These are phyloP conservation scores for Hycleus cichorii DNA, from an alignment of 1,140 invertebrate genomes.

Conservation along the genomic window DNA sequence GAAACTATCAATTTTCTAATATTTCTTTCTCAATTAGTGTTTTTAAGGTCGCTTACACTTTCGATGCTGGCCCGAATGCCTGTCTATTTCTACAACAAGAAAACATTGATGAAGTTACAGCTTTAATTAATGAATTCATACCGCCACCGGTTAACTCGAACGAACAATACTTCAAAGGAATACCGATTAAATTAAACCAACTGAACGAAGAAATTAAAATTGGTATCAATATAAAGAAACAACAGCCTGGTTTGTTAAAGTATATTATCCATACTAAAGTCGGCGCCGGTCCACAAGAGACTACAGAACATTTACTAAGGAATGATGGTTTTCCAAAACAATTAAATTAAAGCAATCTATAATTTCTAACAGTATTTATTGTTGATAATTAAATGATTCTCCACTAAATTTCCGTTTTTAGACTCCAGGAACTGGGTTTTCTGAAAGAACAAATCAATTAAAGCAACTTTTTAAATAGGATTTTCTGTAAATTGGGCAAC, in stretches of 20 bases:
- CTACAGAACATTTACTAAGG: constrained; percentile 51
- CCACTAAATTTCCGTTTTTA: too few species aligned
- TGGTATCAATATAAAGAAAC: constrained; percentile 39
- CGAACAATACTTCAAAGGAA: constrained; percentile 51
- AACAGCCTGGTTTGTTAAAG: constrained; percentile 56
- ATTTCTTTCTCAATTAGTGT: constrained; percentile 1
- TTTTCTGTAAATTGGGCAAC: too few species aligned
- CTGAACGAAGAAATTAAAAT: constrained; percentile 11
- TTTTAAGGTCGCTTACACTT: constrained; percentile 82
- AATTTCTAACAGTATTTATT: too few species aligned
- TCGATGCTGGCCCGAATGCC: constrained; percentile 96
- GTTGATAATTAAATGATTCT: too few species aligned
- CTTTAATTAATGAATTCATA: constrained; percentile 63
- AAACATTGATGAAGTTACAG: constrained; percentile 60
- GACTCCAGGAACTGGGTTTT: neutral
- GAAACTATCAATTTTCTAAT: neutral
- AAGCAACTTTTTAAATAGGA: too few species aligned
- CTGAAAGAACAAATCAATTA: neutral
- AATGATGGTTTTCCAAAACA: constrained; percentile 44
- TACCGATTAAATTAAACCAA: constrained; percentile 6
- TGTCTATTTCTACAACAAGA: constrained; percentile 81
- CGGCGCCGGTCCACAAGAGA: constrained; percentile 58
- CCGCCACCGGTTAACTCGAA: constrained; percentile 45
- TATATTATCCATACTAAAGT: constrained; percentile 80
- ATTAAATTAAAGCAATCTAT: neutral